Conservation (phyloP, 2,113 vertebrate species). For the Caloenas nicobarica region DNA sequence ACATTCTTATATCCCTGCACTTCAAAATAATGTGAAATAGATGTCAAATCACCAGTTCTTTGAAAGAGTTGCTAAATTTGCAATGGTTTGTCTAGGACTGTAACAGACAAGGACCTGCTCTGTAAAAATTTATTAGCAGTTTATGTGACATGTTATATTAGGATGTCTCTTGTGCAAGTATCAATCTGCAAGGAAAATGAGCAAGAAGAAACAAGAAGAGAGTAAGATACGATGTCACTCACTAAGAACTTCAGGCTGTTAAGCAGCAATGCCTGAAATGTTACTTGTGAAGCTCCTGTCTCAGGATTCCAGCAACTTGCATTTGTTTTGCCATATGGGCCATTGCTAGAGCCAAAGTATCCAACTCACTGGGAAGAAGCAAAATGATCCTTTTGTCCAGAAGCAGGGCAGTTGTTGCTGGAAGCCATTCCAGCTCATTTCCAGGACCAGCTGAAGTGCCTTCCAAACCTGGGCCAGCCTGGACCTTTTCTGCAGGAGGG, state of each 20-base stretch:
- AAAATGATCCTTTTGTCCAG: conserved; percentile 44
- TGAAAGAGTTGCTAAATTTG: not conserved
- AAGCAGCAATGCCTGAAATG: not conserved
- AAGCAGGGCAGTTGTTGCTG: conserved; percentile 34
- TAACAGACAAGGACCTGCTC: not conserved
- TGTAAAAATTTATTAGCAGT: not conserved
- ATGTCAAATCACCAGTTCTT: not conserved
- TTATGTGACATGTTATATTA: not conserved
- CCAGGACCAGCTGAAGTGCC: conserved; percentile 22
- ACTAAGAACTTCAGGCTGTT: not conserved
- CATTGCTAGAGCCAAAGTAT: not conserved
- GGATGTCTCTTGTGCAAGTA: not conserved
- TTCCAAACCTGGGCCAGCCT: not conserved
- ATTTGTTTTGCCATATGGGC: conserved; percentile 44
- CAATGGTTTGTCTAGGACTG: not conserved
- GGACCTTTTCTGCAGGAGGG: not conserved
- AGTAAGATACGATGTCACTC: not conserved
- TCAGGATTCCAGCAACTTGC: not conserved
- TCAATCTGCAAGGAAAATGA: not conserved
- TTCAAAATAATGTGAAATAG: not conserved
- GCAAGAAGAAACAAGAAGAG: not conserved
- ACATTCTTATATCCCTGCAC: not conserved
- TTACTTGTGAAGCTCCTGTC: not conserved
- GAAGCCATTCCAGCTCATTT: conserved; percentile 11
- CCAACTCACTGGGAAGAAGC: not conserved